phyloP scores from a whole-genome alignment of 2,888 invertebrate species.

The Archips xylosteana region DNA sequence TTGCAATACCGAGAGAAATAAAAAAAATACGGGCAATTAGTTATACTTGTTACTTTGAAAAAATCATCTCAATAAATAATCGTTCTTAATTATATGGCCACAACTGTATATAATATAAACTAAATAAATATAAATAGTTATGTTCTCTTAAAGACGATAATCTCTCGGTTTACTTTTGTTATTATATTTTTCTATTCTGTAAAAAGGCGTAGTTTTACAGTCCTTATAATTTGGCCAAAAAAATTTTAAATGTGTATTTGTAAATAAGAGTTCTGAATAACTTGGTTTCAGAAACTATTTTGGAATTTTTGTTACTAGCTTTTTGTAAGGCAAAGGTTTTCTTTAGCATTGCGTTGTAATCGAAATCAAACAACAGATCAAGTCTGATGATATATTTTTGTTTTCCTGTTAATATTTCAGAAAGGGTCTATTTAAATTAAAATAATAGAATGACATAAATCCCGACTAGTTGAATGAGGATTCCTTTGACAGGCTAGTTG shows the following conservation, averaged over 20 bases:
- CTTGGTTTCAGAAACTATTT: not conserved
- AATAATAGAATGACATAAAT: too few relatives aligned
- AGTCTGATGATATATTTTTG: conserved; percentile 5
- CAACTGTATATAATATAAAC: conserved; percentile 50
- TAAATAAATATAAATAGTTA: conserved; percentile 51
- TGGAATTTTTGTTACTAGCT: not conserved
- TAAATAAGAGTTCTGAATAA: not conserved
- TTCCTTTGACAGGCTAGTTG: too few relatives aligned
- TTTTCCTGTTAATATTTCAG: not conserved
- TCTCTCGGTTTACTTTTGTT: conserved; percentile 66
- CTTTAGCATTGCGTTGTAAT: not conserved
- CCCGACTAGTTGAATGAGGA: too few relatives aligned
- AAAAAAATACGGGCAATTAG: too few relatives aligned
- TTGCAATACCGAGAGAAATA: too few relatives aligned
- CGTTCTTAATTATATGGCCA: too few relatives aligned
- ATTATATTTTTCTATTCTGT: conserved; percentile 50
- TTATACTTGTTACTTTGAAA: too few relatives aligned
- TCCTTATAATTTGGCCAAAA: conserved; percentile 17
- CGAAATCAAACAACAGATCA: not conserved
- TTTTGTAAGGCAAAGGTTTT: not conserved
- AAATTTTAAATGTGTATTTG: not conserved
- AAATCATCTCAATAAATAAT: too few relatives aligned
- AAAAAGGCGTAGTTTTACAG: conserved; percentile 36
- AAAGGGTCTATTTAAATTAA: not conserved
- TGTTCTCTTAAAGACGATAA: conserved; percentile 72